phyloP scores from a whole-genome alignment of 2,888 invertebrate species.

The Callyntrura guangdongensis region DNA sequence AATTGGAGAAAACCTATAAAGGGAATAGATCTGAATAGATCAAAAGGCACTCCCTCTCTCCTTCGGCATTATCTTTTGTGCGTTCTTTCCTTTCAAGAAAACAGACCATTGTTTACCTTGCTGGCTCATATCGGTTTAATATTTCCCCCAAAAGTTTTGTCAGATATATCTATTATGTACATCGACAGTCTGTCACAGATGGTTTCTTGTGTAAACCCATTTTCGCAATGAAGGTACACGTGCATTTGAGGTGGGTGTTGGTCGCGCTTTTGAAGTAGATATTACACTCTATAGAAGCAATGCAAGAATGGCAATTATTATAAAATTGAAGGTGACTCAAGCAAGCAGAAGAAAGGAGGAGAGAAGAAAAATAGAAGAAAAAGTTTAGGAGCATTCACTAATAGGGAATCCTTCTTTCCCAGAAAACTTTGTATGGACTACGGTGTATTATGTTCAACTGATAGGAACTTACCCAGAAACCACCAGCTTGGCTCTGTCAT shows the following conservation, averaged over 20 bases:
- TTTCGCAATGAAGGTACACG: neutral
- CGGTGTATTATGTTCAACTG: conserved; percentile 13
- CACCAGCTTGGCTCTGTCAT: conserved; percentile 50
- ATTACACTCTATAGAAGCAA: neutral
- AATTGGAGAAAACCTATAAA: neutral
- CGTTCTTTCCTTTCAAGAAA: neutral
- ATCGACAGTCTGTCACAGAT: conserved; percentile 30
- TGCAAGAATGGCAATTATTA: conserved; percentile 32
- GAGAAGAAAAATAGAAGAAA: neutral
- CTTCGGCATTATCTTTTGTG: neutral
- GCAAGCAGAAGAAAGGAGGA: neutral
- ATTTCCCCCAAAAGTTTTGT: neutral
- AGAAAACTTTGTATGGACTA: conserved; percentile 5
- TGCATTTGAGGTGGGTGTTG: neutral
- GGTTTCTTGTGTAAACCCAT: neutral
- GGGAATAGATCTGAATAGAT: neutral
- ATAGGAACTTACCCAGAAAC: conserved; percentile 21
- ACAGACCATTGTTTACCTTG: neutral
- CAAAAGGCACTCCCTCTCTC: neutral
- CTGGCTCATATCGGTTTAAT: conserved; percentile 2
- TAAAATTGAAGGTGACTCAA: conserved; percentile 35
- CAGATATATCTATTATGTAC: neutral
- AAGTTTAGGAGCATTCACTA: conserved; percentile 19
- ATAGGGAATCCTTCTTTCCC: conserved; percentile 2
- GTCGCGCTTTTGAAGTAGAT: neutral